Conservation (phyloP, 1,140 invertebrate species). For the Pentalonia nigronervosa region DNA sequence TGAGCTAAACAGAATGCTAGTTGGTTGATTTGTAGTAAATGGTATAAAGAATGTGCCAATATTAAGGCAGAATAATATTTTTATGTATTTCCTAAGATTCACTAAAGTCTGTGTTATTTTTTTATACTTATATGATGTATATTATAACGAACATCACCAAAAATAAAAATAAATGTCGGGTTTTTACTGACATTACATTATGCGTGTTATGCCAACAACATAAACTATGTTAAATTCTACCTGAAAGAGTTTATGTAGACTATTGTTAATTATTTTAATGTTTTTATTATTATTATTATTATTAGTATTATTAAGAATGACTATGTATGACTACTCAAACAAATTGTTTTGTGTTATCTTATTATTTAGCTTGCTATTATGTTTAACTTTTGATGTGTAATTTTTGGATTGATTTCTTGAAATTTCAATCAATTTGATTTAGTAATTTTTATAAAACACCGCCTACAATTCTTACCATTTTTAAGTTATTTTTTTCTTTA, state of each 20-base stretch:
- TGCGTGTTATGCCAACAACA: background rate
- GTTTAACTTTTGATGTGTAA: background rate
- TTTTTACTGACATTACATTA: conserved; percentile 1
- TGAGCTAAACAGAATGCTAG: conserved; percentile 20
- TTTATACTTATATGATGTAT: background rate
- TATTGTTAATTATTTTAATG: background rate
- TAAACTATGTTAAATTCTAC: background rate
- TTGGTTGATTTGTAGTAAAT: background rate
- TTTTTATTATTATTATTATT: background rate
- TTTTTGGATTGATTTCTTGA: background rate
- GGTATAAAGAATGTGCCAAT: conserved; percentile 43
- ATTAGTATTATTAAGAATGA: background rate
- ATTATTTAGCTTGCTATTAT: background rate
- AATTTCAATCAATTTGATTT: background rate
- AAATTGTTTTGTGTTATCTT: background rate
- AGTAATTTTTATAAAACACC: background rate
- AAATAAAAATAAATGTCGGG: background rate
- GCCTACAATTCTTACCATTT: background rate
- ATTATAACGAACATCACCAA: background rate
- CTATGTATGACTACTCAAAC: background rate
- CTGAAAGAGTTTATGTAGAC: background rate
- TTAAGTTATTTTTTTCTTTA: conserved; percentile 1
- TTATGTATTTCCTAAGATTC: background rate
- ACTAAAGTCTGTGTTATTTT: background rate
- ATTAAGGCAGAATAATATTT: background rate